These are phyloP conservation scores for Tetraneura akinire DNA, from an alignment of 1,140 invertebrate species.

Conservation along the genomic window DNA sequence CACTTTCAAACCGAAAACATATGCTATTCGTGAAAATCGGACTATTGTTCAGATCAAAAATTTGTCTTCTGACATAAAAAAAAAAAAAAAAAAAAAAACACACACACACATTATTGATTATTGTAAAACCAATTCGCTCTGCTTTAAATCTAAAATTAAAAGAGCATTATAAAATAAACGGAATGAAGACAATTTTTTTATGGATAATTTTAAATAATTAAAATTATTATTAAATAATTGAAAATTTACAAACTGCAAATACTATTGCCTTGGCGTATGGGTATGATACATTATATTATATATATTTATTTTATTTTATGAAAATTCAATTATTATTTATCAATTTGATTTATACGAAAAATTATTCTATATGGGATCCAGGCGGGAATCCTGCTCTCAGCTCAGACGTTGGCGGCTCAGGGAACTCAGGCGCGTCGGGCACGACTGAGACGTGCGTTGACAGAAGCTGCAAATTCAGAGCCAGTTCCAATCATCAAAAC, in stretches of 20 bases:
- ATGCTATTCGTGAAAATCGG: too few species aligned
- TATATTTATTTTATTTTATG: too few species aligned
- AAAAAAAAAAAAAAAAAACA: too few species aligned
- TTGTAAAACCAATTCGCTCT: neutral
- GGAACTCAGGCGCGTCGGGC: constrained; percentile 71
- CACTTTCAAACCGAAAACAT: too few species aligned
- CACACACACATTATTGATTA: neutral
- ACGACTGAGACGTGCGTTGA: constrained; percentile 79
- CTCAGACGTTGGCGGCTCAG: constrained; percentile 73
- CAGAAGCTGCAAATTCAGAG: constrained; percentile 78
- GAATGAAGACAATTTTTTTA: too few species aligned
- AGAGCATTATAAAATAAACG: too few species aligned
- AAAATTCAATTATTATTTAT: constrained; percentile 14
- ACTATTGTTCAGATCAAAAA: too few species aligned
- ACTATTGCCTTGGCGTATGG: neutral
- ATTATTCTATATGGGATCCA: constrained; percentile 61
- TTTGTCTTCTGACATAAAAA: too few species aligned
- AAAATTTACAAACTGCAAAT: neutral
- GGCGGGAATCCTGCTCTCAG: constrained; percentile 78
- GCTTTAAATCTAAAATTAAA: neutral
- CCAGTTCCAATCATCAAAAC: constrained; percentile 84
- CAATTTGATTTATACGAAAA: constrained; percentile 34
- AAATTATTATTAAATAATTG: too few species aligned
- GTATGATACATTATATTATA: too few species aligned
- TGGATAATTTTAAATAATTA: too few species aligned